Percentiles rank a stretch among this genome's conserved stretches.
phyloP scores from a whole-genome alignment of 2,113 vertebrate genomes.

The Proteles cristata region DNA sequence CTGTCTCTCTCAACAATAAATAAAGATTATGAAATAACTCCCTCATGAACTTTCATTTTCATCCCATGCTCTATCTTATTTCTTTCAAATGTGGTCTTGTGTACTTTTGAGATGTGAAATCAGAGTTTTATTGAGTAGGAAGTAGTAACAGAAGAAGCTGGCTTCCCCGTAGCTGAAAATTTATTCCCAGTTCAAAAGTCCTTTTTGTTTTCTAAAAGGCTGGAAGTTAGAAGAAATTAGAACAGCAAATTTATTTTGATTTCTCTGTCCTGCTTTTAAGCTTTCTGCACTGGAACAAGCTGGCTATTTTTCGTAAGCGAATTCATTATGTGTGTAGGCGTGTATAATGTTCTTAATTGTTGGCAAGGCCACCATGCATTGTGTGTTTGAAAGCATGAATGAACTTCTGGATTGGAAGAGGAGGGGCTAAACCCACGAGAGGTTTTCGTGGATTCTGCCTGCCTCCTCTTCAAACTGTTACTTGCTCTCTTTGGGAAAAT shows the following conservation, averaged over 20 bases:
- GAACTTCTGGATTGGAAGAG: constrained; percentile 7
- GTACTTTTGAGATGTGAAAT: constrained; percentile 35
- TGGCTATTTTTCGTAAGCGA: constrained; percentile 41
- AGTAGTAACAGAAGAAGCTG: background rate
- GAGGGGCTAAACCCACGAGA: background rate
- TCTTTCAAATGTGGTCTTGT: background rate
- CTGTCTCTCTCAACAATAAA: too few relatives aligned
- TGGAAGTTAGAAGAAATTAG: constrained; percentile 50
- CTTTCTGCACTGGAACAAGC: constrained; percentile 10
- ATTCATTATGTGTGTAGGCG: constrained; percentile 42
- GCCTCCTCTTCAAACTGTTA: background rate
- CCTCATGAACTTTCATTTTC: background rate
- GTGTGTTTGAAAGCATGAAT: constrained; percentile 53
- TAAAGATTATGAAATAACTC: constrained; percentile 11
- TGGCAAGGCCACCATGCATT: background rate
- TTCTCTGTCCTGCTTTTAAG: constrained; percentile 38
- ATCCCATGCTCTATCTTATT: background rate
- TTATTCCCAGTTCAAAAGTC: background rate
- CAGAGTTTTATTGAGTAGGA: background rate
- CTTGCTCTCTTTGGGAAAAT: background rate
- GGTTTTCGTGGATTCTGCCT: background rate
- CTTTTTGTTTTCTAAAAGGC: constrained; percentile 19
- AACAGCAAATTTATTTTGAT: background rate
- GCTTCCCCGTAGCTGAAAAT: background rate
- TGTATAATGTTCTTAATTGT: constrained; percentile 33